Evolutionary conservation across 1,140 invertebrate genomes (phyloP), one percentile per base, ranked within the genome.

Genomic region (Ridgeia piscesae): DNA sequence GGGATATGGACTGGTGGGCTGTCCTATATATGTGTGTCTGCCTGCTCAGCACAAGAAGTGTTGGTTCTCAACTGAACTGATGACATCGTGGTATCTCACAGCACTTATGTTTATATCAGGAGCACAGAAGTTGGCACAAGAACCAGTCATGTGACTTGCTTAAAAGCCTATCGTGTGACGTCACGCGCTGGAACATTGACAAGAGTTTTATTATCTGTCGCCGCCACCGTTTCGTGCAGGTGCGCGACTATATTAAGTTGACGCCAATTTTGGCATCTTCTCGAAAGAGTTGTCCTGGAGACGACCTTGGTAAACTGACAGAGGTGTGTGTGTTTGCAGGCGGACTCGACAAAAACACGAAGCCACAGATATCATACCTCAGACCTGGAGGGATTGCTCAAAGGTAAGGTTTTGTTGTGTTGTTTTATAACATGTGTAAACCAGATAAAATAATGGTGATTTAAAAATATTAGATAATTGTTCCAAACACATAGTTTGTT

Each of bases 371-470:
- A 92, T 96, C 96, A 31, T 96, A 96, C 93, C 94, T 97, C 8
- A 94, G 97, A 92, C 97, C 97, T 27, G 97, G 97, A 11, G 96
- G 97, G 88, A 96, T 97, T 50, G 97, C 97, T 58, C 95, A 97
- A 93, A 96, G 96, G 96, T 77, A 77, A 77, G 58, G 27, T 77
- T 77, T 96, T 92, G 4, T 42, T 42, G 11, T 42, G 42, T 42
- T 92, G n/a, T 93, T 89, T 14, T 91, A 27, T 33, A 35, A 90
- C n/a, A 11, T 34, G n/a, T 90, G 21, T 33, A n/a, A 92, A 89
- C 31, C 91, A 48, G 33, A 33, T 33, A 34, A 33, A 31, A 94
- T 34, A 90, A 34, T 17, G 34, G 35, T 42, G 34, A 90, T 34
- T 42, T 17, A 77, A 4, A 17, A 77, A 77, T 77, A 9, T 77